phyloP scores from a whole-genome alignment of 2,113 vertebrate genomes.

The Protobothrops flavoviridis region DNA sequence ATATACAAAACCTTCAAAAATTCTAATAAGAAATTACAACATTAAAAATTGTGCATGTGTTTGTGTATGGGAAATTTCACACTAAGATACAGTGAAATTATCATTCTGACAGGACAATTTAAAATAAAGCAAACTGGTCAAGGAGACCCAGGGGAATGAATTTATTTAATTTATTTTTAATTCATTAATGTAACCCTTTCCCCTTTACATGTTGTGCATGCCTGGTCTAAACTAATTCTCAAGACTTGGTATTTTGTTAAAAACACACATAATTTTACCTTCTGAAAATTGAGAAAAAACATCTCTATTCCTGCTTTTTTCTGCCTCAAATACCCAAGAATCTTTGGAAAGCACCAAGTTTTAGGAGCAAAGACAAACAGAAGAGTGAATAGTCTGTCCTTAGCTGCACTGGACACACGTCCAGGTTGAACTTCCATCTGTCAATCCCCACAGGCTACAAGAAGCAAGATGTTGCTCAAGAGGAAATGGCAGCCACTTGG shows the following conservation, averaged over 20 bases:
- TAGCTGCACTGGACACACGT: constrained; percentile 2
- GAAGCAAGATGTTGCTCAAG: constrained; percentile 13
- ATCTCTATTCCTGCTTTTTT: neutral
- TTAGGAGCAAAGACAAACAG: neutral
- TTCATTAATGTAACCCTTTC: neutral
- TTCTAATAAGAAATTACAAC: neutral
- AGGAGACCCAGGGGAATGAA: neutral
- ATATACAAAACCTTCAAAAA: neutral
- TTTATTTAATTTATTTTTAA: neutral
- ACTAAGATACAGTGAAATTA: neutral
- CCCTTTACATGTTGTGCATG: neutral
- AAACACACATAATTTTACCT: neutral
- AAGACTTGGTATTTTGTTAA: neutral
- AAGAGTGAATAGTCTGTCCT: constrained; percentile 5
- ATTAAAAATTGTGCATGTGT: neutral
- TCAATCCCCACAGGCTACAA: constrained; percentile 1
- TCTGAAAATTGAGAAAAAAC: neutral
- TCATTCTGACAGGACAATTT: neutral
- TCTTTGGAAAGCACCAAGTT: neutral
- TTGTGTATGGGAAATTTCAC: neutral
- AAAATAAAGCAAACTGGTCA: neutral
- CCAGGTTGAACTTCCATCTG: constrained; percentile 29
- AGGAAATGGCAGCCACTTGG: constrained; percentile 5
- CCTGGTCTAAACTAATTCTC: neutral
- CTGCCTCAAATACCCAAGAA: neutral